A percentile compares a stretch with the other conserved stretches of the same genome.
These are phyloP conservation scores for Morus bassanus DNA, from an alignment of 2,797 vertebrate species.

Conservation along the genomic window DNA sequence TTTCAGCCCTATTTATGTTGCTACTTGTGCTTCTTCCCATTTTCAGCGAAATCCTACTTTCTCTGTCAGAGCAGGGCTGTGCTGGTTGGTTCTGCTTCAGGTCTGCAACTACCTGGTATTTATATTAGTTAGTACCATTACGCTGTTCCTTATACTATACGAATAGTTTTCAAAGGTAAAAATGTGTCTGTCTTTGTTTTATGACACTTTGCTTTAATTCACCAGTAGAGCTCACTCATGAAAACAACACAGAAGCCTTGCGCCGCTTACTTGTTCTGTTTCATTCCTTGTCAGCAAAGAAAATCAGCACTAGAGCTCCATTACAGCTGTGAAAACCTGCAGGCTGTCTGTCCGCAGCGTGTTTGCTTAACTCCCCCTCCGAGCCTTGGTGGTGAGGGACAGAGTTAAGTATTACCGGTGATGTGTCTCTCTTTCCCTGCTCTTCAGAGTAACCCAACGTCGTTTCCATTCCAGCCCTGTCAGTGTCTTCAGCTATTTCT, in stretches of 20 bases:
- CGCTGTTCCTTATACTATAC: neutral
- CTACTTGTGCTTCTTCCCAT: neutral
- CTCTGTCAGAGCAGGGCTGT: neutral
- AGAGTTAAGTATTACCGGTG: accelerated
- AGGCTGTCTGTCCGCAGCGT: neutral
- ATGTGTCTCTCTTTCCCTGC: neutral
- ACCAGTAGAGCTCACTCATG: neutral
- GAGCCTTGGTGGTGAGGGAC: neutral
- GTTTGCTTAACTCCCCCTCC: neutral
- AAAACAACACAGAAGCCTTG: accelerated
- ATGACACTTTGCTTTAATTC: neutral
- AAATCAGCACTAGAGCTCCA: neutral
- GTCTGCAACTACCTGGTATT: neutral
- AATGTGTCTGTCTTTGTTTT: neutral
- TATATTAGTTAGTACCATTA: accelerated
- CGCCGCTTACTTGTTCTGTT: neutral
- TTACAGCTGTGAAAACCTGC: neutral
- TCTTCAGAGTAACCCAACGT: neutral
- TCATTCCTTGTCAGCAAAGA: neutral
- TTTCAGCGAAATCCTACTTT: neutral
- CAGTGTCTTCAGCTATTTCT: neutral
- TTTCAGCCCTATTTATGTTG: neutral
- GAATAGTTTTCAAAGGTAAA: neutral
- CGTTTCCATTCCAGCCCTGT: neutral
- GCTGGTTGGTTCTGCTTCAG: neutral